Evolutionary conservation across 2,888 invertebrate genomes (phyloP), one percentile per base, ranked within the genome.

Genomic region (Automeris io): DNA sequence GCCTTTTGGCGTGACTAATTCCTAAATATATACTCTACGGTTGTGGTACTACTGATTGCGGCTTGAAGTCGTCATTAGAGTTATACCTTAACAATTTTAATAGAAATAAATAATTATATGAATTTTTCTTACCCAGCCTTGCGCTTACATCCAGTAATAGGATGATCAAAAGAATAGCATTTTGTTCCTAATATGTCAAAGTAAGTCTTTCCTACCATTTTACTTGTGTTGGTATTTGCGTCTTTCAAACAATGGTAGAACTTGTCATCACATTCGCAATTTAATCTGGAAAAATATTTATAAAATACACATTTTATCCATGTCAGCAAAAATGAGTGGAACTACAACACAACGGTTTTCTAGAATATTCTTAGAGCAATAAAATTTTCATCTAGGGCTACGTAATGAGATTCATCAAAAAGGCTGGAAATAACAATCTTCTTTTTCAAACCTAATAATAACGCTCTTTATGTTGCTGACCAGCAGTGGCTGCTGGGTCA

Each of bases 141-240:
- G 12, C 11, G 8, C 9, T 9, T 18, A 25, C 38, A 38, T 1
- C 38, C 24, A 5, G 12, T 33, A 6, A 33, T 22, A 0, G 38
- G 38, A 54, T 83, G 77, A 41, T 88, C 88, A 40, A 79, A 46
- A 43, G 73, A 74, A 59, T 77, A 89, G 59, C 89, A 89, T 54
- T 86, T 62, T 2, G 88, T 88, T 34, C 75, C 71, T 36, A 83
- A 54, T 2, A 55, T 60, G 18, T 77, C 75, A 52, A 87, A 87
- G 51, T 83, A 87, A 34, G 80, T 49, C 4, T 60, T 52, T n/a
- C 86, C 86, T 2, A 87, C 54, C 37, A 66, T 49, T n/a, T 47
- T 58, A 1, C 75, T 64, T 1, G 57, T 45, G 19, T 37, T 49
- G 5, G 58, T 57, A 19, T 53, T 52, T 1, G 60, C 61, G 1